Percentiles rank a stretch among this genome's conserved stretches.
Conservation (phyloP, 1,140 invertebrate genomes). For the Papilio xuthus region DNA sequence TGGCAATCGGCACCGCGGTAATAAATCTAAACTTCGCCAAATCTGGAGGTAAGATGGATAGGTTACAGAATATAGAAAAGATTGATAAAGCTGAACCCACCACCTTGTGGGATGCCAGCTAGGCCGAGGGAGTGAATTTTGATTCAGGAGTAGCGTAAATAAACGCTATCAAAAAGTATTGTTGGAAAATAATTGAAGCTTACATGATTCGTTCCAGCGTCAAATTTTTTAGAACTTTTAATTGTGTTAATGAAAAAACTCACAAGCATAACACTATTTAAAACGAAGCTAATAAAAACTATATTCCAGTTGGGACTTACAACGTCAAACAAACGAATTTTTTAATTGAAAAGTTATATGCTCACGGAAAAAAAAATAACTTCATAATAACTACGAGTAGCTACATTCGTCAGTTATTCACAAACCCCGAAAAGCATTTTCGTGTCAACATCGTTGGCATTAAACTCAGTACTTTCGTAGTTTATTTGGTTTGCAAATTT, state of each 20-base stretch:
- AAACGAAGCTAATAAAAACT: not conserved
- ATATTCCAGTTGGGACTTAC: not conserved
- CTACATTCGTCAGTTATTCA: slow-evolving; percentile 17
- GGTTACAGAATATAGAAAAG: too few relatives aligned
- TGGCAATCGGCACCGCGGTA: too few relatives aligned
- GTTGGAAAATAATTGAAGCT: not conserved
- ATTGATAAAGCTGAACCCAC: too few relatives aligned
- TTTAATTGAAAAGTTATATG: not conserved
- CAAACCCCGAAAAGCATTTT: slow-evolving; percentile 14
- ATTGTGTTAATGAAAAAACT: not conserved
- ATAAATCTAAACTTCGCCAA: too few relatives aligned
- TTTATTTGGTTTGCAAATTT: slow-evolving; percentile 18
- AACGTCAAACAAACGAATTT: slow-evolving; percentile 1
- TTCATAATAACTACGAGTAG: slow-evolving; percentile 1
- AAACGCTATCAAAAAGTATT: not conserved
- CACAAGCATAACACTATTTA: not conserved
- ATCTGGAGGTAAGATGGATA: too few relatives aligned
- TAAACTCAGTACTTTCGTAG: not conserved
- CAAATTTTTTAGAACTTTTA: not conserved
- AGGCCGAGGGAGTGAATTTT: not conserved
- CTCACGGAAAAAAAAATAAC: not conserved
- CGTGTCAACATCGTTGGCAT: not conserved
- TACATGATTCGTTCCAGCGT: not conserved
- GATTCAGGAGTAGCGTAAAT: not conserved
- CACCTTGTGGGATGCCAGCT: too few relatives aligned